Percentiles rank a stretch among this genome's conserved stretches.
Conservation (phyloP, 2,797 vertebrate species). For the Ispidina lecontei region DNA sequence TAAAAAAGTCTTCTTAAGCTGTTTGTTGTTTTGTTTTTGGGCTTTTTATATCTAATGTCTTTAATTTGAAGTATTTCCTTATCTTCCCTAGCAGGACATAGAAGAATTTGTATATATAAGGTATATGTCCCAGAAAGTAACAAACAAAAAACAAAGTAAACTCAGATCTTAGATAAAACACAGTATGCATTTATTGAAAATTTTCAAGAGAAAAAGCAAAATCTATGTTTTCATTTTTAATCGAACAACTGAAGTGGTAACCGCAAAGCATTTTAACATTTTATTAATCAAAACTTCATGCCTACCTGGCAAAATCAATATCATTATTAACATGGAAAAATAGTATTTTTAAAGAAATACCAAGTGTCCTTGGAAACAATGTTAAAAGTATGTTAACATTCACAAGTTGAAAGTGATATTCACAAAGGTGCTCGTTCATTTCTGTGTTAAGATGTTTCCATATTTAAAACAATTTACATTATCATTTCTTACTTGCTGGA, state of each 20-base stretch:
- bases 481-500: background rate
- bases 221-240: background rate
- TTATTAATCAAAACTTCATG: background rate
- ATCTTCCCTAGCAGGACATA: background rate
- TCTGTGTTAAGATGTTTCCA: background rate
- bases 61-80: background rate
- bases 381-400: background rate
- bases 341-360: background rate
- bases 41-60: background rate
- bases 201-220: slow-evolving; percentile 1
- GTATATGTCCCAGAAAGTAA: background rate
- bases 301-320: background rate
- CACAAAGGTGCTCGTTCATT: rapidly evolving
- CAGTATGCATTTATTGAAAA: slow-evolving; percentile 24
- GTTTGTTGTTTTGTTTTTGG: background rate
- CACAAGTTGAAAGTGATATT: background rate
- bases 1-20: background rate
- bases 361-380: background rate
- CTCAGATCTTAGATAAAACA: background rate
- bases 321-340: background rate
- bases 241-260: background rate
- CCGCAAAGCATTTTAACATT: background rate
- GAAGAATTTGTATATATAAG: background rate
- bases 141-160: background rate
- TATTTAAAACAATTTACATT: background rate